These are phyloP conservation scores for Empis livida DNA, from an alignment of 2,888 invertebrate genomes.

Conservation along the genomic window DNA sequence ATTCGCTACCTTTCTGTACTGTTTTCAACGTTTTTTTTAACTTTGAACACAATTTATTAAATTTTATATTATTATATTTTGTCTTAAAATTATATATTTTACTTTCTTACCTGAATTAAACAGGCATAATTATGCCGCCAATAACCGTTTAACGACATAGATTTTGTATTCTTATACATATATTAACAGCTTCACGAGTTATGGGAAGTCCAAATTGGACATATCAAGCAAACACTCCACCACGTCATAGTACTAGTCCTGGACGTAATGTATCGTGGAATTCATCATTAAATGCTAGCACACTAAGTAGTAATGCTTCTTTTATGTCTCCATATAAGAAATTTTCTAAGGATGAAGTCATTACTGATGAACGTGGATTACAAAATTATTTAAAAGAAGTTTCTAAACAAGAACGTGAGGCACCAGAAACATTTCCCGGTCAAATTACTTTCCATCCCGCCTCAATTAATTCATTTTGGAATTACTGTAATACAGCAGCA, in stretches of 20 bases:
- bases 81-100: too few relatives aligned
- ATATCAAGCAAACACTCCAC: conserved; percentile 22
- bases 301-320: conserved; percentile 20
- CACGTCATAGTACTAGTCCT: conserved; percentile 24
- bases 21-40: too few relatives aligned
- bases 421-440: conserved; percentile 20
- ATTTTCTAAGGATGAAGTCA: conserved; percentile 30
- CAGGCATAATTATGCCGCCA: too few relatives aligned
- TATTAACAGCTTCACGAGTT: conserved; percentile 11
- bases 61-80: too few relatives aligned
- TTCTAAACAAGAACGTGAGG: conserved; percentile 22
- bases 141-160: too few relatives aligned
- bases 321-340: conserved; percentile 29
- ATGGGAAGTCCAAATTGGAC: conserved; percentile 22
- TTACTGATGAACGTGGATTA: conserved; percentile 38
- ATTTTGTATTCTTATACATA: too few relatives aligned
- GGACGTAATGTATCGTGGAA: conserved; percentile 21
- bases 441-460: conserved; percentile 18
- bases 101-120: too few relatives aligned
- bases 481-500: conserved; percentile 33
- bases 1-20: too few relatives aligned
- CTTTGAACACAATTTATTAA: too few relatives aligned
- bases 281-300: conserved; percentile 24
- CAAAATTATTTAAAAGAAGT: conserved; percentile 36
- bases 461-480: conserved; percentile 33